A percentile compares a stretch with the other conserved stretches of the same genome.
phyloP scores from a whole-genome alignment of 2,888 invertebrate species.

The Erannis defoliaria region DNA sequence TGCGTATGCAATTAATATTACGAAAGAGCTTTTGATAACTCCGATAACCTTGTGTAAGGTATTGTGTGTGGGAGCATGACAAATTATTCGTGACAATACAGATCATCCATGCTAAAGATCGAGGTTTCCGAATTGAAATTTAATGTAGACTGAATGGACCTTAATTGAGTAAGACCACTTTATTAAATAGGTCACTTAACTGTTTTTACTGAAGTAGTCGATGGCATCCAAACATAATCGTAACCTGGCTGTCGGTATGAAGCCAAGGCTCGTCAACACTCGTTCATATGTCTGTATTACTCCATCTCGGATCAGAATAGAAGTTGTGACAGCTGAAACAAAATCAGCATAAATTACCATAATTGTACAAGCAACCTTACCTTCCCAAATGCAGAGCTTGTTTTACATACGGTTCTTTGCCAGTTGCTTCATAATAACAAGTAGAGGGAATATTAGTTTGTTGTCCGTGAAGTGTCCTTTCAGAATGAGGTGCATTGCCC shows the following conservation, averaged over 20 bases:
- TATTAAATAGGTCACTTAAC: conserved; percentile 70
- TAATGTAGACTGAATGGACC: conserved; percentile 10
- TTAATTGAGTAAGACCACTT: conserved; percentile 22
- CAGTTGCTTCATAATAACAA: conserved; percentile 87
- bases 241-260: conserved; percentile 87
- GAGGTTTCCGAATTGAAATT: conserved; percentile 35
- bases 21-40: conserved; percentile 37
- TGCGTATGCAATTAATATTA: conserved; percentile 28
- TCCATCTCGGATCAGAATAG: conserved; percentile 87
- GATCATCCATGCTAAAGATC: conserved; percentile 39
- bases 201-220: conserved; percentile 89
- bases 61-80: conserved; percentile 42
- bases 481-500: conserved; percentile 87
- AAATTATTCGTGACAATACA: conserved; percentile 37
- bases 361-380: conserved; percentile 19
- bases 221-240: conserved; percentile 89
- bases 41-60: conserved; percentile 35
- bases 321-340: conserved; percentile 75
- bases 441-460: conserved; percentile 85
- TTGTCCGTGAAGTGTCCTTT: conserved; percentile 87
- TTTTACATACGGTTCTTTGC: conserved; percentile 85
- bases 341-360: conserved; percentile 32
- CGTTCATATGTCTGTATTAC: conserved; percentile 87
- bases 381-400: conserved; percentile 26
- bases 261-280: conserved; percentile 86